A percentile compares a stretch with the other conserved stretches of the same genome.
Evolutionary conservation across 2,113 vertebrate genomes (phyloP).

Genomic region (Thamnaconus septentrionalis): DNA sequence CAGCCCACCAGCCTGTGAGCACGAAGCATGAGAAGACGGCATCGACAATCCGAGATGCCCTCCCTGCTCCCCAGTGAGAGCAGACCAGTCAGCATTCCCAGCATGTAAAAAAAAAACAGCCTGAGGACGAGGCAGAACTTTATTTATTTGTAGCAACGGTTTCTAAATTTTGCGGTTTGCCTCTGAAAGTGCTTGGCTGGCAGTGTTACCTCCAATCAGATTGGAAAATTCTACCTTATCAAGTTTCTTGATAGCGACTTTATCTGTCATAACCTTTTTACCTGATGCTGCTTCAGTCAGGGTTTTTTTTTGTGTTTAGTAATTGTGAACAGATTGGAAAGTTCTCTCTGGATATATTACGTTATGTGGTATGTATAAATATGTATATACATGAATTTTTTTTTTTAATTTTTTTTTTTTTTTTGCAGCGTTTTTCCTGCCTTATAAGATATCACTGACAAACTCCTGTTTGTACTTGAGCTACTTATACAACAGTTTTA

Average conservation of each 20-base stretch:
- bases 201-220: constrained; percentile 1
- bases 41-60: too few species aligned
- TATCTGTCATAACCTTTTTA: background rate
- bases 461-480: constrained; percentile 17
- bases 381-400: constrained; percentile 18
- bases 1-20: constrained; percentile 84
- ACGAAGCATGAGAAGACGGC: too few species aligned
- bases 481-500: background rate
- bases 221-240: background rate
- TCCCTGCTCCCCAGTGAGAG: background rate
- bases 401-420: background rate
- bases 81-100: constrained; percentile 41
- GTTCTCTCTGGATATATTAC: background rate
- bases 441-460: constrained; percentile 35
- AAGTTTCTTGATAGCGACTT: constrained; percentile 11
- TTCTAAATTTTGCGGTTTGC: constrained; percentile 5
- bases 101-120: background rate
- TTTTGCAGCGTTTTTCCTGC: constrained; percentile 40
- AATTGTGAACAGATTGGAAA: too few species aligned
- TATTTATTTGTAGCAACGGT: constrained; percentile 28
- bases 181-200: constrained; percentile 1
- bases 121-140: background rate
- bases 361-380: background rate
- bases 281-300: too few species aligned
- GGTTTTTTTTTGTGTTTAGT: too few species aligned